Base-by-base conservation (phyloP, 2,797 vertebrate genomes). In the Rachycentron canadum region DNA sequence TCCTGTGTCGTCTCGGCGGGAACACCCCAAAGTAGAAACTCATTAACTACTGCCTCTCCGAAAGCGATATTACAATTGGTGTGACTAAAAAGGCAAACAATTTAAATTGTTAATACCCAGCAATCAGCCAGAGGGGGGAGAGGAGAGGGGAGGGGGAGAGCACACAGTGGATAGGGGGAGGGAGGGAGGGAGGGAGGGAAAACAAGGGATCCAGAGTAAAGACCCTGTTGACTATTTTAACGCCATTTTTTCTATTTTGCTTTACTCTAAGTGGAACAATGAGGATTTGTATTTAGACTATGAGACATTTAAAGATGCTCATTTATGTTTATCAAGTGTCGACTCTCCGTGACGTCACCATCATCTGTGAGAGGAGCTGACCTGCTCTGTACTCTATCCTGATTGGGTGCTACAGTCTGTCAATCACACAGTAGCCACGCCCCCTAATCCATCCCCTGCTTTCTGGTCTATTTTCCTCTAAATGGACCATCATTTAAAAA, bases 31-130 rank as follows among this genome's bases (percentile, higher is more conserved):
- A 86, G 86, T 82, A 81, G 83, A 89, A 89, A 90, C 74, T 90
- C 82, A 91, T 91, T 88, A 91, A 85, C 83, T 70, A 73, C 79
- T 73, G 73, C 73, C 52, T 84, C 72, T 79, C 78, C n/a, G 26
- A 82, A 74, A 83, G 74, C 71, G 16, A 73, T 67, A 58, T 79
- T 79, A 83, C 76, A 78, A 73, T 61, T 70, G 66, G 59, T 55
- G 34, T 68, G 76, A 82, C 81, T 83, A 85, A 86, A 86, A 89
- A 85, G 78, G 61, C 75, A 87, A 88, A 89, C 75, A 73, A 43
- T 81, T 88, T 85, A 78, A 86, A 89, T 78, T 64, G 65, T 77
- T 83, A 89, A 88, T 76, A 70, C 50, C 60, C 73, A 69, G 75
- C 60, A 76, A 85, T 86, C 73, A 85, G 70, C 77, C 75, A 23